Evolutionary conservation across 2,888 invertebrate genomes (phyloP), one percentile per base, ranked within the genome.

Genomic region (Tenthredo livida): DNA sequence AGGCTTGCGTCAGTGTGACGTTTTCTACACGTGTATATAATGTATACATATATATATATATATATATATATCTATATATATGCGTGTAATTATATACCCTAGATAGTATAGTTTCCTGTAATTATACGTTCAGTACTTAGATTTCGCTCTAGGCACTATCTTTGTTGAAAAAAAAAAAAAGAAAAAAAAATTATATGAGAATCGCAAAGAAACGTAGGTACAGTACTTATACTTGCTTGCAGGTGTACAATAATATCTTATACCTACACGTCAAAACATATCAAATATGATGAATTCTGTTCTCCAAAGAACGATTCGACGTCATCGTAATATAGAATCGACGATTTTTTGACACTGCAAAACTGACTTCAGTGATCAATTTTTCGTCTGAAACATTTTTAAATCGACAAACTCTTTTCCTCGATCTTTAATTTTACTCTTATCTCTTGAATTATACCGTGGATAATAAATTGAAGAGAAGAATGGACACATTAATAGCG

Each of bases 71-170:
- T 77, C 33, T 77, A 54, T n/a, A n/a, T n/a, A n/a, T n/a, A 77
- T 54, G 29, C 43, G 25, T 54, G 37, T 77, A 54, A 77, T 77
- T 77, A 77, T 77, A 77, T 77, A 50, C 47, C 77, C 17, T 43
- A 29, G 12, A 12, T 40, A 58, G 80, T 80, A 54, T 54, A 37
- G 50, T 80, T 80, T 80, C 61, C 80, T 80, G 80, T 40, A 37
- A 80, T 80, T 80, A 80, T 80, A 54, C 29, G 33, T 77, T 77
- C 29, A 77, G 50, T 29, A 17, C 33, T 77, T 5, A 12, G 21
- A 77, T 50, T 77, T 54, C 29, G 29, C 54, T 77, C 54, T 10
- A 73, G 72, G 77, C 47, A 72, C 70, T 72, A 72, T 72, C n/a
- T 72, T n/a, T n/a, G n/a, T 72, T 72, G n/a, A 17, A 21, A 25